Conservation (phyloP, 2,797 vertebrate genomes). For the Falco rusticolus region DNA sequence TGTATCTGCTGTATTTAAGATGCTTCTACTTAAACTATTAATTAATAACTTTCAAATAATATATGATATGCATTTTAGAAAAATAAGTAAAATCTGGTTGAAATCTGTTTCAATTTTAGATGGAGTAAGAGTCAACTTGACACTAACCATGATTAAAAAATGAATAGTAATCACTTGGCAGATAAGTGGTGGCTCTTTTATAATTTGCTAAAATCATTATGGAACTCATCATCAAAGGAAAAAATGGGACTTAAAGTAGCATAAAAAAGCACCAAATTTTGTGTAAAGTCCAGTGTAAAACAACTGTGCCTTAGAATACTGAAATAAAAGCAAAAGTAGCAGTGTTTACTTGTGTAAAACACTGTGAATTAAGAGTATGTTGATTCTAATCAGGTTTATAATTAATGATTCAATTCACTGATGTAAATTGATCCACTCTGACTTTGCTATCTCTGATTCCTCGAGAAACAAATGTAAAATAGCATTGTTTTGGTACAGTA, state of each 20-base stretch:
- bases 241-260: background rate
- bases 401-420: background rate
- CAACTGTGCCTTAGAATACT: background rate
- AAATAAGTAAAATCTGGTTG: background rate
- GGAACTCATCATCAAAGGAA: background rate
- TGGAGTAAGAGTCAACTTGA: background rate
- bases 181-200: background rate
- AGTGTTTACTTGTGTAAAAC: background rate
- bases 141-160: background rate
- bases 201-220: background rate
- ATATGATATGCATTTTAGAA: background rate
- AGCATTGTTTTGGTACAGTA: background rate
- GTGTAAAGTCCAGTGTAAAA: background rate
- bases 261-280: background rate
- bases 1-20: background rate
- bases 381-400: background rate
- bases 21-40: background rate
- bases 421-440: background rate
- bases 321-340: background rate
- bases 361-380: background rate
- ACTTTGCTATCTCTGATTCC: background rate
- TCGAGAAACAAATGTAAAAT: background rate
- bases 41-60: background rate
- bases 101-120: background rate
- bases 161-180: background rate